Conservation (phyloP, 2,888 invertebrate species). For the Troglohyphantes excavatus region DNA sequence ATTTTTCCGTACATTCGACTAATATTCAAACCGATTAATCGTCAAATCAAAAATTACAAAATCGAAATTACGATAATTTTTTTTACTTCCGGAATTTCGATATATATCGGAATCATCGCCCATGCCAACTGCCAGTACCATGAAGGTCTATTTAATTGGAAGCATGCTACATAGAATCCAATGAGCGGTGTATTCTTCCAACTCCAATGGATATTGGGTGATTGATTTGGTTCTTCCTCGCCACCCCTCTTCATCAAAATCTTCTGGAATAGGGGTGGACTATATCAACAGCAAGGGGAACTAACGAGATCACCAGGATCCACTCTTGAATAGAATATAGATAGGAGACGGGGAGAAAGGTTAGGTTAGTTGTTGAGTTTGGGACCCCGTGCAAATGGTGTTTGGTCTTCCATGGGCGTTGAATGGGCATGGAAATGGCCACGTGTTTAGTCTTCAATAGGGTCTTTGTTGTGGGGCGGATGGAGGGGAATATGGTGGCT, state of each 20-base stretch:
- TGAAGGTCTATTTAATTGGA: too few species aligned
- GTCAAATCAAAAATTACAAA: too few species aligned
- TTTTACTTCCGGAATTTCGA: too few species aligned
- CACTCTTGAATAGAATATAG: constrained; percentile 20
- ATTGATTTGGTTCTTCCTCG: constrained; percentile 25
- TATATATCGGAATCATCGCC: too few species aligned
- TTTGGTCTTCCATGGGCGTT: constrained; percentile 39
- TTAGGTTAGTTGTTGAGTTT: constrained; percentile 19
- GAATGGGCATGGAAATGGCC: neutral
- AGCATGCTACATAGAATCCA: too few species aligned
- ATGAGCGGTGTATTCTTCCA: neutral
- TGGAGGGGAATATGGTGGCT: constrained; percentile 10
- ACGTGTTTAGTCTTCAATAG: constrained; percentile 22
- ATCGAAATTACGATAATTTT: too few species aligned
- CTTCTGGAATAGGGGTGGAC: constrained; percentile 7
- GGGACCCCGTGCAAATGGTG: constrained; percentile 47
- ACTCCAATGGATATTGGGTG: neutral
- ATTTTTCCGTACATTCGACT: too few species aligned
- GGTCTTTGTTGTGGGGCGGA: constrained; percentile 3
- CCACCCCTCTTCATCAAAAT: constrained; percentile 38
- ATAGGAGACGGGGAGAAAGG: too few species aligned
- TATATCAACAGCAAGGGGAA: constrained; percentile 60
- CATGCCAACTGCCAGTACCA: too few species aligned
- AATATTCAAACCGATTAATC: too few species aligned
- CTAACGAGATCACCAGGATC: constrained; percentile 62